Evolutionary conservation across 2,797 vertebrate species (phyloP).

Genomic region (Acridotheres tristis): DNA sequence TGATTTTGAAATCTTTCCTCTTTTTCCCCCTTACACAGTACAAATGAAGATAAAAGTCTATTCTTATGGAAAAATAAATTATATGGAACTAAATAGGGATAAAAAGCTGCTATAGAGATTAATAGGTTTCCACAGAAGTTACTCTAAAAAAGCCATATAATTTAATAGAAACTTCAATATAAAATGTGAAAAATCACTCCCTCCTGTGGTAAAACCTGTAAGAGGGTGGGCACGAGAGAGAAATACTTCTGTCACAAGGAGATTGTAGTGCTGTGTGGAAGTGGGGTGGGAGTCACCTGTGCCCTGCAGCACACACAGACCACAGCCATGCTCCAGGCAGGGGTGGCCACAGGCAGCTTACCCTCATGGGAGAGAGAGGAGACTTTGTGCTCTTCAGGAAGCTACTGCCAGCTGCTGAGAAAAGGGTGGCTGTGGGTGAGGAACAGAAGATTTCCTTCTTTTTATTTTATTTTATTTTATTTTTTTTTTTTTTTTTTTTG

Average conservation of each 20-base stretch:
- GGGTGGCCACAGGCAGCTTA: background rate
- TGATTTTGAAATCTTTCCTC: background rate
- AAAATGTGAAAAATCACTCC: constrained; percentile 52
- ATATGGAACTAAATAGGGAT: background rate
- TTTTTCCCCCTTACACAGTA: background rate
- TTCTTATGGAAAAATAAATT: background rate
- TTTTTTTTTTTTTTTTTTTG: background rate
- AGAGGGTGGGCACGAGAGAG: background rate
- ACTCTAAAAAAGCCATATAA: background rate
- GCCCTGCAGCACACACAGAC: background rate
- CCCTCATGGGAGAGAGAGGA: accelerated
- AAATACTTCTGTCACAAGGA: background rate
- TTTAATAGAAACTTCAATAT: background rate
- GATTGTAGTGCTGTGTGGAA: background rate
- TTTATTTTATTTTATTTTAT: too few species aligned
- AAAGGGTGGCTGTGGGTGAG: background rate
- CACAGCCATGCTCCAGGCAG: background rate
- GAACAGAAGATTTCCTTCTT: background rate
- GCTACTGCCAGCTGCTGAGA: background rate
- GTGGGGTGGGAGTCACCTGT: background rate
- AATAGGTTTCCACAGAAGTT: constrained; percentile 11
- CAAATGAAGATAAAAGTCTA: background rate
- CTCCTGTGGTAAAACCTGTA: constrained; percentile 35
- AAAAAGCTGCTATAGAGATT: background rate
- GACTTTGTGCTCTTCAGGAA: background rate